Conservation (phyloP, 2,113 vertebrate species). For the Syngnathus floridae region DNA sequence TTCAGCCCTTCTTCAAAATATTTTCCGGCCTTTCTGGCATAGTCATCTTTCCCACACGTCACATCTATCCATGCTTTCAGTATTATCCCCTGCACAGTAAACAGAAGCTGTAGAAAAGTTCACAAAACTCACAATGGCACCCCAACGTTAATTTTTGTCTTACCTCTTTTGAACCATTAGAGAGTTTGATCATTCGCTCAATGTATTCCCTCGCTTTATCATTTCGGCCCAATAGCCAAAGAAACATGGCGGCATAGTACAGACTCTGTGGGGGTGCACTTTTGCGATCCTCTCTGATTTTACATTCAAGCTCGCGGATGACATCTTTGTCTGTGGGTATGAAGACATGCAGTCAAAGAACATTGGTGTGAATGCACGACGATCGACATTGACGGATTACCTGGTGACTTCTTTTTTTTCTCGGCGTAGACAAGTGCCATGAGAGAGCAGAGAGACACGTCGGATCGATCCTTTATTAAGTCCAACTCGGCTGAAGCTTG, state of each 20-base stretch:
- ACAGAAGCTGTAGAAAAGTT: constrained; percentile 21
- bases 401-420: constrained; percentile 83
- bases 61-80: constrained; percentile 95
- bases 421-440: constrained; percentile 88
- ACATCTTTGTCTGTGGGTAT: constrained; percentile 76
- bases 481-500: constrained; percentile 83
- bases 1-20: constrained; percentile 90
- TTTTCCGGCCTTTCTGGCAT: constrained; percentile 84
- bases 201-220: constrained; percentile 93
- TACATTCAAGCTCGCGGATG: constrained; percentile 81
- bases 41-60: constrained; percentile 85
- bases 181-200: constrained; percentile 92
- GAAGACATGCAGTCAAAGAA: neutral
- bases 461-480: constrained; percentile 75
- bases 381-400: constrained; percentile 52
- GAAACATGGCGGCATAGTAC: constrained; percentile 85
- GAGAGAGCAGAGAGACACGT: constrained; percentile 83
- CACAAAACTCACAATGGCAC: neutral
- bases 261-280: constrained; percentile 78
- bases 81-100: constrained; percentile 75
- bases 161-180: constrained; percentile 85
- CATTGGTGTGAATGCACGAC: neutral
- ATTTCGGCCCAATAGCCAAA: constrained; percentile 87
- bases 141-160: neutral
- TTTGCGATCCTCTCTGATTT: constrained; percentile 89